A percentile compares a stretch with the other conserved stretches of the same genome.
These are phyloP conservation scores for Axis porcinus DNA, from an alignment of 2,113 vertebrate species.

Conservation along the genomic window DNA sequence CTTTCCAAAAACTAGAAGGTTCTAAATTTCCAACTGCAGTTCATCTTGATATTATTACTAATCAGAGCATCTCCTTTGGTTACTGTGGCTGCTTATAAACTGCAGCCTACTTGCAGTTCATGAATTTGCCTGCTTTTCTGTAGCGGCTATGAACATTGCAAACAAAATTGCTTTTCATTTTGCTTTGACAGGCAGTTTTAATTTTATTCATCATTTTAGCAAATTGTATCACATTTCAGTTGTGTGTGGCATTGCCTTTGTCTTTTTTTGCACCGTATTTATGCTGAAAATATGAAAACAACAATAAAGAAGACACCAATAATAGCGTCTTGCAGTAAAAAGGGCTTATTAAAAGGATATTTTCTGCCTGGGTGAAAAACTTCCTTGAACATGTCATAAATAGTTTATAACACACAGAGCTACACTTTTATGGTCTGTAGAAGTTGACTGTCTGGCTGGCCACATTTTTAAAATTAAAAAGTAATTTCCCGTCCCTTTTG, in stretches of 20 bases:
- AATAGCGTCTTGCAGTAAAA: conserved; percentile 84
- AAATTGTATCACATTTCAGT: conserved; percentile 81
- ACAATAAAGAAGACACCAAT: conserved; percentile 81
- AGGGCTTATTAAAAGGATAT: conserved; percentile 86
- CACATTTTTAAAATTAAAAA: conserved; percentile 71
- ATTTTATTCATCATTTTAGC: conserved; percentile 84
- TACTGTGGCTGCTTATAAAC: conserved; percentile 63
- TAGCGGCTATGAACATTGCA: conserved; percentile 75
- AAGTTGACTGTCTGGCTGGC: conserved; percentile 80
- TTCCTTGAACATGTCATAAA: conserved; percentile 83
- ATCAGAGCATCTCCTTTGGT: conserved; percentile 65
- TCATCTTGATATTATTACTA: conserved; percentile 64
- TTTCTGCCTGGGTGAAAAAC: conserved; percentile 85
- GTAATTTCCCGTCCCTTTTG: conserved; percentile 44
- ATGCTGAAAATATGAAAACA: conserved; percentile 82
- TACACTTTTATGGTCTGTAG: conserved; percentile 79
- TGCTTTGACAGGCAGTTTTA: conserved; percentile 83
- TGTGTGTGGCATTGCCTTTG: conserved; percentile 69
- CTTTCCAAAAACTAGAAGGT: conserved; percentile 47
- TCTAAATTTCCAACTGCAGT: conserved; percentile 38
- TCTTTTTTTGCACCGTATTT: conserved; percentile 74
- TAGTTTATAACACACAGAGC: conserved; percentile 83
- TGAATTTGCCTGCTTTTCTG: conserved; percentile 75
- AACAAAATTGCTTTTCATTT: conserved; percentile 85
- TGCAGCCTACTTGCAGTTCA: conserved; percentile 58